phyloP scores from a whole-genome alignment of 2,888 invertebrate genomes.

The Rhimphoctona megacephalus region DNA sequence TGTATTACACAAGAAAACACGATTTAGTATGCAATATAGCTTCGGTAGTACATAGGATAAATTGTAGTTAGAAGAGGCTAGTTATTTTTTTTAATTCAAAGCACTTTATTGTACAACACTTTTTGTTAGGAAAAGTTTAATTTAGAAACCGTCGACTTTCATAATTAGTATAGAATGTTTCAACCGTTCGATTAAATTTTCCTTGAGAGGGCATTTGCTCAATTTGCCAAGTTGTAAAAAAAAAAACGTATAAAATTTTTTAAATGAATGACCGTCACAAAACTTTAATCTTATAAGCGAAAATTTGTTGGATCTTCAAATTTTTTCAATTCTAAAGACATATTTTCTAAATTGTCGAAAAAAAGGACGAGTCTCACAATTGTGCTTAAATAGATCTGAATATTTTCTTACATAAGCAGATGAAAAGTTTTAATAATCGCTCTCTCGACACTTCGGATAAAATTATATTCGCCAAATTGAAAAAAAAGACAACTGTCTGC shows the following conservation, averaged over 20 bases:
- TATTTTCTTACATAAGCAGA: background rate
- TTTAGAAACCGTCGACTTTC: constrained; percentile 75
- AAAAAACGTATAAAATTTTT: background rate
- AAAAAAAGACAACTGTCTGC: background rate
- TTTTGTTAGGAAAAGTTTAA: constrained; percentile 69
- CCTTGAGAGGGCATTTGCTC: background rate
- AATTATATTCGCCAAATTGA: background rate
- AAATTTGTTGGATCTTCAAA: background rate
- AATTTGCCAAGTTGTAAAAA: background rate
- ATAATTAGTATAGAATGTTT: constrained; percentile 47
- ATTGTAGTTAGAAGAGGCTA: constrained; percentile 83
- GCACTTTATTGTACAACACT: constrained; percentile 82
- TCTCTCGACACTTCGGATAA: background rate
- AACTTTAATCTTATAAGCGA: background rate
- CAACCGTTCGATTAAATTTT: constrained; percentile 45
- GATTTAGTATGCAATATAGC: constrained; percentile 81
- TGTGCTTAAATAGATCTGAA: background rate
- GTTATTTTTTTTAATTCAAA: constrained; percentile 81
- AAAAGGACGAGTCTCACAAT: background rate
- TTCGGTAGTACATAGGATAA: constrained; percentile 78
- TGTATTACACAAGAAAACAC: constrained; percentile 70
- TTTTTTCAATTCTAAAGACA: background rate
- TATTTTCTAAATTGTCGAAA: background rate
- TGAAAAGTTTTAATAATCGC: background rate
- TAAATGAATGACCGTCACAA: background rate